Evolutionary conservation across 2,888 invertebrate genomes (phyloP), one percentile per base, ranked within the genome.

Genomic region (Heliconius ismenius): DNA sequence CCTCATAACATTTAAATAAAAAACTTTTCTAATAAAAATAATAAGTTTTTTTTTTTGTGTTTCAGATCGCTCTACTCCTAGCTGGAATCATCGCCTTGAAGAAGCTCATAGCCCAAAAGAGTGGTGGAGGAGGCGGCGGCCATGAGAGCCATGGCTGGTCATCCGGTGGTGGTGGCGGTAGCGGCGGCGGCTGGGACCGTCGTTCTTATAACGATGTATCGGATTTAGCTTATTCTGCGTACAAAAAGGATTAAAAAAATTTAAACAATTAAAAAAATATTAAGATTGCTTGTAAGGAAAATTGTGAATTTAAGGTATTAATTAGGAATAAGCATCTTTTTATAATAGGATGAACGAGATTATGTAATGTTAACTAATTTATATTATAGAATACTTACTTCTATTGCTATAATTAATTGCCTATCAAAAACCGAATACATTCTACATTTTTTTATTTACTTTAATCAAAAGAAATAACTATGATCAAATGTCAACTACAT

Each of bases 51-150:
- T 54, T 49, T 15, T 60, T 73, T 32, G 18, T 73, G 6, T 95
- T 96, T 78, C 96, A 97, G 94, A 97, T 98, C 83, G 98, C 98
- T 0, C 92, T 98, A 1, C 95, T 98, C 13, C 92, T 98, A 62
- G 96, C 98, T 6, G 96, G 97, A 80, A 97, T 98, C 86, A 97
- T 98, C 84, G 96, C 97, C 0, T 89, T 98, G 70, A 98, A 98
- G 95, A 98, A 98, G 89, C 91, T 98, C 58, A 94, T 97, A 86
- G 95, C 96, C 1, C 95, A 96, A 83, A 97, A 97, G 87, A 95
- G 95, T 64, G 92, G 95, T 24, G 93, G 95, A 7, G 89, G 90
- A 49, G 94, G 95, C 43, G 94, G 95, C 43, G 91, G 94, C 7
- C 93, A 94, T 64, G 95, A 94, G 64, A 92, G 93, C 79, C 93